phyloP scores from a whole-genome alignment of 2,888 invertebrate species.

The Brachypalpus laphriformis region DNA sequence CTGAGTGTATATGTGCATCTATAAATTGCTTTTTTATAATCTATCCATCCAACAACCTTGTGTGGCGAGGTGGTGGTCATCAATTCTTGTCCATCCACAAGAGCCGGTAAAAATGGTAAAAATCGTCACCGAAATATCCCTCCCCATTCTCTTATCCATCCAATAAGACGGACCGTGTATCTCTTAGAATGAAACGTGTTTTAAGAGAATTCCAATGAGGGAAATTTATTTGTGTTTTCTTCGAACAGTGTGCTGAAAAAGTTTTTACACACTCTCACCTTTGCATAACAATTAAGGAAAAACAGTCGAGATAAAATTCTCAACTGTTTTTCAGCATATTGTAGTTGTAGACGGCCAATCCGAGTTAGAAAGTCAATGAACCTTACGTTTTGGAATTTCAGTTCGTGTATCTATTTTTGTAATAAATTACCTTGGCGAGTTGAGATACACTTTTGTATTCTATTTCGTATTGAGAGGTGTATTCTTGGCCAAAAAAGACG shows the following conservation, averaged over 20 bases:
- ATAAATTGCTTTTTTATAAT: background rate
- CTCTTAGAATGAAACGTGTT: constrained; percentile 8
- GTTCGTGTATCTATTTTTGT: constrained; percentile 44
- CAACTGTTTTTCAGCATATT: constrained; percentile 7
- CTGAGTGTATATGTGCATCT: background rate
- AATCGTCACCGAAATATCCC: constrained; percentile 18
- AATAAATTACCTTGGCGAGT: constrained; percentile 37
- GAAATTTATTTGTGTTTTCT: background rate
- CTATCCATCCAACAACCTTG: constrained; percentile 47
- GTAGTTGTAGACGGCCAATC: too few relatives aligned
- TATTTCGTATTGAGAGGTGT: background rate
- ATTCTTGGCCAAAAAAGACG: constrained; percentile 6
- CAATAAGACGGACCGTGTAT: background rate
- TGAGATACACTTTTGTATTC: constrained; percentile 20
- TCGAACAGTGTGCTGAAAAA: constrained; percentile 52
- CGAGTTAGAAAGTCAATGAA: constrained; percentile 42
- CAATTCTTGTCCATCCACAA: constrained; percentile 45
- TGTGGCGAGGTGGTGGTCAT: constrained; percentile 44
- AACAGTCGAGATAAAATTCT: background rate
- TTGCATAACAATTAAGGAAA: constrained; percentile 47
- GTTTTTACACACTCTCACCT: constrained; percentile 43
- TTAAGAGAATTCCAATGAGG: constrained; percentile 17
- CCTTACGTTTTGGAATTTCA: constrained; percentile 46
- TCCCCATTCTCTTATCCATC: constrained; percentile 7
- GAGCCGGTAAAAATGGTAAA: constrained; percentile 66